Base-by-base conservation (phyloP, 2,888 invertebrate species). In the Catocala nupta region DNA sequence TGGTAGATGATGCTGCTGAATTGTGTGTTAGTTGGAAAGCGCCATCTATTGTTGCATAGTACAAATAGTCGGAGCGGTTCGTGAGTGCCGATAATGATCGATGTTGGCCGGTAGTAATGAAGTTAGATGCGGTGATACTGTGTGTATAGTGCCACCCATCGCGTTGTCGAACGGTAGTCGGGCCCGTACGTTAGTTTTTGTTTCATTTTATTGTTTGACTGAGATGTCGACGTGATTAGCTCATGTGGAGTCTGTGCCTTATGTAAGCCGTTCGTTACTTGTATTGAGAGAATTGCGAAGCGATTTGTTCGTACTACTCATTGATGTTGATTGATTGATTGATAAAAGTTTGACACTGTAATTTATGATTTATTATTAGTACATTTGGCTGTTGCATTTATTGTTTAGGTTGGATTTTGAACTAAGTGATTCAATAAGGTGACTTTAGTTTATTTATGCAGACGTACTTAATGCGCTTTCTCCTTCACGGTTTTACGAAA, bases 1-100 rank as follows among this genome's bases (percentile, higher is more conserved):
- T 93, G 92, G 88, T 90, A 80, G 88, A 91, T 91, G 92, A 92
- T 90, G 84, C 79, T 90, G 91, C 91, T 89, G 91, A 90, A 90
- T 91, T 88, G 86, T 88, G 85, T 88, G 84, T 87, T 84, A 81
- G 83, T 80, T 82, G 80, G 84, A 87, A 87, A 92, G 89, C 92
- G 91, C 92, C 92, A 93, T 92, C 91, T 93, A 91, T 93, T 92
- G 93, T 92, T 90, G 90, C 90, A 92, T 93, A 89, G 88, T 88
- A 91, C 85, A 88, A 90, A 93, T 94, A 92, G 90, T 88, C 90
- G 83, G 77, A 78, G 74, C 72, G 78, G 80, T 72, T 90, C 92
- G 93, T 92, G 93, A 86, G 79, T 78, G 60, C 63, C 78, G 93
- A 93, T 94, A 91, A 85, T 90, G 91, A 93, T 93, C 93, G 86